Evolutionary conservation across 2,113 vertebrate species (phyloP), one percentile per base, ranked within the genome.

Genomic region (Quiscalus mexicanus): DNA sequence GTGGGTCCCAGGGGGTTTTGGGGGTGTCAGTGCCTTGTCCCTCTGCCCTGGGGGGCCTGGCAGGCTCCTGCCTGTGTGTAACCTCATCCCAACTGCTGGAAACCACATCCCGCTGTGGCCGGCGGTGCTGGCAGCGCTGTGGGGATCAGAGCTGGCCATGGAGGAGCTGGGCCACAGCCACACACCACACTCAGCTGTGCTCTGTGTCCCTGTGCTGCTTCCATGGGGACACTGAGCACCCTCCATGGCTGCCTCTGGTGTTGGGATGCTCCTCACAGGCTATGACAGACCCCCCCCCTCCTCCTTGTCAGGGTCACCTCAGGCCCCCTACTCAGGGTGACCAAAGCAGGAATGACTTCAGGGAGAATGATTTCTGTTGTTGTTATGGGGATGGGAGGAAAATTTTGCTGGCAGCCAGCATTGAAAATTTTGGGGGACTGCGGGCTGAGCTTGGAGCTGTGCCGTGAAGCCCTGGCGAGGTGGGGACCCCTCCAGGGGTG

Each of bases 351-450:
- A 56, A 23, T 35, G 35, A 56, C 45, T 37, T 47, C 27, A 81
- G 39, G 31, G 19, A 41, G 55, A n/a, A 24, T 23, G 11, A 28
- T 70, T 84, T 59, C 17, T 68, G 3, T 19, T 15, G 35, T 50
- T 41, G 18, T 86, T 67, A 4, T 0, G 42, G 33, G 77, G 24
- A 27, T 4, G 8, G 35, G 35, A 64, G 15, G 30, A 77, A 24
- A 30, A 55, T 2, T 9, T 19, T 0, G 0, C 73, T 39, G 50
- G 41, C 35, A 35, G 27, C 35, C 30, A 6, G 60, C 0, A 0
- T 12, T n/a, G 23, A 52, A 22, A 59, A 52, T 68, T 91, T 15
- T 42, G 49, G 12, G 33, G 58, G 22, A 28, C 37, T 8, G 1
- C 27, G 24, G 49, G 12, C 50, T 37, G 42, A 71, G 27, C 39